Evolutionary conservation across 2,797 vertebrate species (phyloP).

Genomic region (Esox masquinongy): DNA sequence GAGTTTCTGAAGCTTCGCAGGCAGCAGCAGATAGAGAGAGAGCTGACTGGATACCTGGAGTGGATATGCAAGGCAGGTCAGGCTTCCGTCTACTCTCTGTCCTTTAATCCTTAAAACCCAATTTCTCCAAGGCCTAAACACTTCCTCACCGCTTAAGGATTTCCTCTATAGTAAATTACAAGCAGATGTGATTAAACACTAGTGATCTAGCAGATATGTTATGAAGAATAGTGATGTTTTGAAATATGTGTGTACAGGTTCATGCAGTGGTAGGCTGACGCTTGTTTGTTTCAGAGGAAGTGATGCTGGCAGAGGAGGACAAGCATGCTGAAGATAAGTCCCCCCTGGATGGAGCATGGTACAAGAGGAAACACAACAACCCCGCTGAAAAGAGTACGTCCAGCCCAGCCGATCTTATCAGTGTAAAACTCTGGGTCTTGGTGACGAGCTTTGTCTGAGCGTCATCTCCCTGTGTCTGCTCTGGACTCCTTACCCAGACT

Average conservation of each 20-base stretch:
- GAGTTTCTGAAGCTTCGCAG: constrained; percentile 93
- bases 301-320: constrained; percentile 97
- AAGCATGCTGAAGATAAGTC: constrained; percentile 92
- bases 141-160: neutral
- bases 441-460: neutral
- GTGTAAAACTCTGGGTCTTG: neutral
- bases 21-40: constrained; percentile 94
- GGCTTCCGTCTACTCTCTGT: constrained; percentile 16
- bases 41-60: constrained; percentile 94
- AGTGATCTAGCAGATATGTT: neutral
- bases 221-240: neutral
- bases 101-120: neutral
- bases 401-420: neutral
- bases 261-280: neutral
- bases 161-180: neutral
- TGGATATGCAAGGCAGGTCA: constrained; percentile 96
- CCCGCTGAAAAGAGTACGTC: constrained; percentile 55
- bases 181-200: neutral
- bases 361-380: constrained; percentile 72
- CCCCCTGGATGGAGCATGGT: constrained; percentile 85
- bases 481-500: neutral
- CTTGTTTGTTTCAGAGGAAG: constrained; percentile 80
- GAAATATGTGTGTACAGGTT: neutral
- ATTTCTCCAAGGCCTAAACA: neutral
- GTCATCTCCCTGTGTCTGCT: neutral